phyloP scores from a whole-genome alignment of 2,888 invertebrate species.

The Torymus texanus region DNA sequence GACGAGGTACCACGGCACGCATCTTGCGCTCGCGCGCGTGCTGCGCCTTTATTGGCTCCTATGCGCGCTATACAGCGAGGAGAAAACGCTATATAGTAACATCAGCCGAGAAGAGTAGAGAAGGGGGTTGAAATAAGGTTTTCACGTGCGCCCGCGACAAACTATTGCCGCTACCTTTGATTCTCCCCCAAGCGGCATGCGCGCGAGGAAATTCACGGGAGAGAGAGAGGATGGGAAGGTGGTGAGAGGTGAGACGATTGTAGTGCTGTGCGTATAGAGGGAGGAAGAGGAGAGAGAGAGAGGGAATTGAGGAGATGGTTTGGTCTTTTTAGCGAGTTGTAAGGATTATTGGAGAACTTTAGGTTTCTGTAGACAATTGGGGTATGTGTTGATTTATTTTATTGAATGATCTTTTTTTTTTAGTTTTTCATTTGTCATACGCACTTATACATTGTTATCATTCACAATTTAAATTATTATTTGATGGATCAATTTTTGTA shows the following conservation, averaged over 20 bases:
- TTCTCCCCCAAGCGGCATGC: neutral
- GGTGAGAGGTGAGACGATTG: neutral
- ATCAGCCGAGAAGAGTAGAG: neutral
- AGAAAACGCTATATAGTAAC: neutral
- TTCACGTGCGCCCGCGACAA: constrained; percentile 42
- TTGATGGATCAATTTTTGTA: no score
- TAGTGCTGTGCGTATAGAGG: neutral
- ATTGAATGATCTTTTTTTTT: no score
- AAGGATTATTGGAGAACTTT: no score
- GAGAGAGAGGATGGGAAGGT: neutral
- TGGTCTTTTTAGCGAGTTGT: no score
- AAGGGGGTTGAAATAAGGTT: constrained; percentile 39
- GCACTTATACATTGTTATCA: no score
- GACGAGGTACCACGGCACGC: neutral
- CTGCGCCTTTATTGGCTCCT: constrained; percentile 49
- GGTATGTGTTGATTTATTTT: no score
- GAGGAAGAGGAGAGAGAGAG: neutral
- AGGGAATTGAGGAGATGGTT: no score
- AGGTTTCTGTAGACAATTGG: no score
- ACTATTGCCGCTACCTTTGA: constrained; percentile 44
- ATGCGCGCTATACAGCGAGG: no score
- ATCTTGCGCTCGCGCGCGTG: constrained; percentile 31
- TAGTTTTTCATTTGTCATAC: no score
- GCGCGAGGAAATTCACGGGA: neutral
- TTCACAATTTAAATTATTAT: no score